Percentiles rank a stretch among this genome's conserved stretches.
Conservation (phyloP, 2,797 vertebrate species). For the Ctenosaura bakeri region DNA sequence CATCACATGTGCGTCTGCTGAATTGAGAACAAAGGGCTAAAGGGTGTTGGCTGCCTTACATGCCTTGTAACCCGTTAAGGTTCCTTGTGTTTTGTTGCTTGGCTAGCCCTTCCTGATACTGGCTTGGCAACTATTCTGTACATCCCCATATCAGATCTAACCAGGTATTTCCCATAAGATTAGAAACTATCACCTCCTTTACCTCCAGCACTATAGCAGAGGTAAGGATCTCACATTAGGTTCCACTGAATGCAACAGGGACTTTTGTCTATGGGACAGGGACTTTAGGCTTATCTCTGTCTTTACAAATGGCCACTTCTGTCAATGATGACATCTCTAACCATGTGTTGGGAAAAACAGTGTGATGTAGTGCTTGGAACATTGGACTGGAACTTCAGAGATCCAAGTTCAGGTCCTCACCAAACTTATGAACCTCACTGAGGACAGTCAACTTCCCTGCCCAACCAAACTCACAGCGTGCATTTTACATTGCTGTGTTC, state of each 20-base stretch:
- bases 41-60: not conserved
- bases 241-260: not conserved
- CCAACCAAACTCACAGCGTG: too few relatives aligned
- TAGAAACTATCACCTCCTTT: not conserved
- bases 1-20: conserved; percentile 44
- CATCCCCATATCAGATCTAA: not conserved
- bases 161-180: not conserved
- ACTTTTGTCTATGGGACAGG: not conserved
- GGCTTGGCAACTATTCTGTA: not conserved
- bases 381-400: too few relatives aligned
- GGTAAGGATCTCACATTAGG: too few relatives aligned
- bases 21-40: not conserved
- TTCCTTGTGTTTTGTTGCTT: not conserved
- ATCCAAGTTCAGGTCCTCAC: too few relatives aligned
- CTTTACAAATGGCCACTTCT: not conserved
- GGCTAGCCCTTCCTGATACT: too few relatives aligned
- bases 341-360: not conserved
- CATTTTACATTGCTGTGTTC: too few relatives aligned
- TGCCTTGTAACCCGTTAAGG: too few relatives aligned
- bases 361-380: too few relatives aligned
- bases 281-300: not conserved
- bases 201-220: not conserved
- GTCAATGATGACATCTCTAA: not conserved
- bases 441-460: too few relatives aligned
- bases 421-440: too few relatives aligned